These are phyloP conservation scores for Acanthopleura granulata DNA, from an alignment of 2,888 invertebrate species.

Conservation along the genomic window DNA sequence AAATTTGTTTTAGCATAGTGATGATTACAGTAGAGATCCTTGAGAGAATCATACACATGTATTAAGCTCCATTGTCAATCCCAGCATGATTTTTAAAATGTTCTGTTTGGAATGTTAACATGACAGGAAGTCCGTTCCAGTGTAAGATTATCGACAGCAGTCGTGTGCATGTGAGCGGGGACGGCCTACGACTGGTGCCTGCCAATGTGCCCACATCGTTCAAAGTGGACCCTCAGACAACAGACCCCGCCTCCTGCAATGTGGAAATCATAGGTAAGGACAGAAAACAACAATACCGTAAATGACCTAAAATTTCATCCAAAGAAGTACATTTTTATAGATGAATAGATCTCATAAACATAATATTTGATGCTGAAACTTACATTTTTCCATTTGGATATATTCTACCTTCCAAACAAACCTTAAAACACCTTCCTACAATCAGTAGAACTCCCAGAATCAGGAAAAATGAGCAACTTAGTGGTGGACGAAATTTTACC, in stretches of 20 bases:
- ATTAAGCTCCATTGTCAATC: no score
- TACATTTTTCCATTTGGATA: no score
- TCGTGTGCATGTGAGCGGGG: conserved; percentile 78
- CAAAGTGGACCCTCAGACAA: conserved; percentile 82
- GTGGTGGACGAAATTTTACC: no score
- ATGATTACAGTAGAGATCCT: no score
- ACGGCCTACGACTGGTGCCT: conserved; percentile 80
- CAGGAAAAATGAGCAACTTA: no score
- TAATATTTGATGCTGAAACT: neutral
- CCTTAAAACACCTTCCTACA: no score
- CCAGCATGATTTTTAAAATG: no score
- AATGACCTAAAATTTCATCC: neutral
- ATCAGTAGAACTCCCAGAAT: no score
- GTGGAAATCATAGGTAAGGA: conserved; percentile 47
- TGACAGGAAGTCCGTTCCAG: conserved; percentile 91
- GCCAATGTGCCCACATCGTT: conserved; percentile 90
- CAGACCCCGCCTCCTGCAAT: conserved; percentile 68
- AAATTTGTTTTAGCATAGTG: no score
- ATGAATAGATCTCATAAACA: neutral
- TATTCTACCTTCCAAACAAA: no score
- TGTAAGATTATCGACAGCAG: conserved; percentile 84
- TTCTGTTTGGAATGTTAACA: no score
- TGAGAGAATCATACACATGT: no score
- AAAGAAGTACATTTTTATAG: neutral
- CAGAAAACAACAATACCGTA: neutral